Conservation (phyloP, 2,797 vertebrate species). For the Anableps anableps region DNA sequence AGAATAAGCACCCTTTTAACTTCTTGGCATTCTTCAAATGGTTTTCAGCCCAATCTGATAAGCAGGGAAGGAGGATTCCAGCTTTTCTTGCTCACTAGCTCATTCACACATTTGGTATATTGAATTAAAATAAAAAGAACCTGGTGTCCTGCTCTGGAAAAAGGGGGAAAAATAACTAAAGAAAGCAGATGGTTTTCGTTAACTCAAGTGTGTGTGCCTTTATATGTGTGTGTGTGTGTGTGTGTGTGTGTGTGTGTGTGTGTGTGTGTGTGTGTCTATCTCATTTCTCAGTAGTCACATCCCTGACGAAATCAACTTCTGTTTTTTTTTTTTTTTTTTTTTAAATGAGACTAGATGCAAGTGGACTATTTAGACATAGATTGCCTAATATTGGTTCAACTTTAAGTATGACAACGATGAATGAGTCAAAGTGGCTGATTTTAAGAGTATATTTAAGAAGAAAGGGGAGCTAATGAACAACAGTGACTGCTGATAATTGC, state of each 20-base stretch:
- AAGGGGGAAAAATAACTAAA: neutral
- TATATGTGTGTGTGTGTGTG: conserved; percentile 1
- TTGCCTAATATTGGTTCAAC: conserved; percentile 53
- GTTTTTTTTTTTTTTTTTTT: conserved; percentile 13
- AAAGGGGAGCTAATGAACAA: conserved; percentile 29
- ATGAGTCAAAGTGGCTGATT: conserved; percentile 10
- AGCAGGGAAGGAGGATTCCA: conserved; percentile 33
- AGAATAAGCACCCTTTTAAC: conserved; percentile 30
- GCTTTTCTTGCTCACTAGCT: neutral
- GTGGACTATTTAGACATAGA: conserved; percentile 41
- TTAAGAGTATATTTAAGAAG: conserved; percentile 28
- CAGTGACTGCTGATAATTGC: conserved; percentile 21
- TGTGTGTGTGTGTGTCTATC: conserved; percentile 15
- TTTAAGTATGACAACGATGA: conserved; percentile 43
- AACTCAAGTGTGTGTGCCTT: conserved; percentile 15
- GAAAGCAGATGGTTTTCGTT: conserved; percentile 56
- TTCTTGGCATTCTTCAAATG: conserved; percentile 64
- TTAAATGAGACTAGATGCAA: conserved; percentile 26
- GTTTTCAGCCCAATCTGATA: conserved; percentile 45
- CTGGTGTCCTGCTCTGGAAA: neutral
- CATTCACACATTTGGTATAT: conserved; percentile 21
- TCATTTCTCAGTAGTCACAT: conserved; percentile 22
- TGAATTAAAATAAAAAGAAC: conserved; percentile 19
- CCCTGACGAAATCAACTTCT: conserved; percentile 39
- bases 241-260: neutral